A percentile compares a stretch with the other conserved stretches of the same genome.
Evolutionary conservation across 2,888 invertebrate species (phyloP).

Genomic region (Tineola bisselliella): DNA sequence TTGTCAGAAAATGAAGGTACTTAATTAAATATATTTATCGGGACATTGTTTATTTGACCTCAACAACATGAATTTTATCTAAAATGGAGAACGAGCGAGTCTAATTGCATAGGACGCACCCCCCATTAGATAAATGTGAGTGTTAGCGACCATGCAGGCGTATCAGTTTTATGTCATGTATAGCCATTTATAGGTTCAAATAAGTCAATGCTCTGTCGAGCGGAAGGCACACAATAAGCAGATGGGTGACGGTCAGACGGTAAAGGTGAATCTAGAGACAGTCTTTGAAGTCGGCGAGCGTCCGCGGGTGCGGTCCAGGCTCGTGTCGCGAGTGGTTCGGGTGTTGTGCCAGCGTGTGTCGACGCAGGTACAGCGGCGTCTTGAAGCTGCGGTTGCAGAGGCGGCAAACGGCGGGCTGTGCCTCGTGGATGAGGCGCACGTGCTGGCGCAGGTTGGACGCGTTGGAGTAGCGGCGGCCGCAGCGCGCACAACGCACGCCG

Average conservation of each 20-base stretch:
- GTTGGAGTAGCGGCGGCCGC: constrained; percentile 76
- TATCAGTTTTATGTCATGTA: neutral
- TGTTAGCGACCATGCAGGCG: neutral
- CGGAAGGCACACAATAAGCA: constrained; percentile 66
- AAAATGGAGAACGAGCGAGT: neutral
- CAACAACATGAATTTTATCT: neutral
- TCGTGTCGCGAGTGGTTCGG: constrained; percentile 22
- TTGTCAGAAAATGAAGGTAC: constrained; percentile 64
- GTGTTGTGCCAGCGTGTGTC: constrained; percentile 79
- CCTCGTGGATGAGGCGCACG: constrained; percentile 78
- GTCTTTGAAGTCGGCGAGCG: neutral
- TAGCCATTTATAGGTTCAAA: neutral
- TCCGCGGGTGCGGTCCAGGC: constrained; percentile 20
- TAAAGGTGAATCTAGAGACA: constrained; percentile 31
- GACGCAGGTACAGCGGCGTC: constrained; percentile 79
- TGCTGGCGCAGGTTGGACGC: constrained; percentile 79
- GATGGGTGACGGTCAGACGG: constrained; percentile 48
- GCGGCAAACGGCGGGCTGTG: constrained; percentile 74
- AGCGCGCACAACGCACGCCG: constrained; percentile 70
- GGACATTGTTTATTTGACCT: constrained; percentile 8
- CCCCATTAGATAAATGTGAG: constrained; percentile 9
- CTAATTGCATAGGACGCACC: neutral
- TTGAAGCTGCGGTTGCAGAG: constrained; percentile 78
- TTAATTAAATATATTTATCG: constrained; percentile 14
- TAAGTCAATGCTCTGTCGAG: constrained; percentile 27